Evolutionary conservation across 37 sponge, comb jelly and placozoan species (phyloP), one percentile per base, ranked within the genome.

Genomic region (Mnemiopsis leidyi): DNA sequence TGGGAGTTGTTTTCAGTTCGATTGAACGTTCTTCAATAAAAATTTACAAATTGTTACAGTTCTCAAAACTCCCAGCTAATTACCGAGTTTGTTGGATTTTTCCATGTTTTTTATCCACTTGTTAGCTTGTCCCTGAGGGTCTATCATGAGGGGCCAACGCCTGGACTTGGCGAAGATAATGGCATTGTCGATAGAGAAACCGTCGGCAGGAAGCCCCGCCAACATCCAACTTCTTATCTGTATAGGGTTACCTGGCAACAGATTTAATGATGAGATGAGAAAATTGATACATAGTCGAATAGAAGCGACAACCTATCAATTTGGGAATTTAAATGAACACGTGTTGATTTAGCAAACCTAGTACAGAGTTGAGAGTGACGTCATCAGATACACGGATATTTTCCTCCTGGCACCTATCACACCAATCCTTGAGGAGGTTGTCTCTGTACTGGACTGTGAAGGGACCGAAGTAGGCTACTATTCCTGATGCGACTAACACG

Each of bases 51-150:
- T n/a, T n/a, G n/a, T n/a, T n/a, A n/a, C n/a, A n/a, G n/a, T n/a
- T n/a, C n/a, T n/a, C n/a, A n/a, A n/a, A n/a, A n/a, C n/a, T n/a
- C n/a, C n/a, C n/a, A n/a, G n/a, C n/a, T n/a, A n/a, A n/a, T 71
- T 18, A 92, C 93, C 73, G 9, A 92, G 39, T 36, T 92, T 92
- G 76, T 92, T 92, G 1, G 26, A 25, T 69, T 92, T 92, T 71
- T 92, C 93, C 75, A 92, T 69, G 76, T 92, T 92, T 38, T 92
- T 92, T n/a, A 92, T 68, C 93, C 93, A 92, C 75, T 92, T 92
- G 29, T 92, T 92, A 5, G 93, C 93, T 24, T 92, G 93, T 23
- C 75, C 75, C 75, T 92, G 93, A 29, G 93, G 93, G 23, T 92
- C 93, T 26, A 92, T 92, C 93, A 92, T 92, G 1, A 92, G 93